Conservation (phyloP, 2,888 invertebrate species). For the Drosophila cognata region DNA sequence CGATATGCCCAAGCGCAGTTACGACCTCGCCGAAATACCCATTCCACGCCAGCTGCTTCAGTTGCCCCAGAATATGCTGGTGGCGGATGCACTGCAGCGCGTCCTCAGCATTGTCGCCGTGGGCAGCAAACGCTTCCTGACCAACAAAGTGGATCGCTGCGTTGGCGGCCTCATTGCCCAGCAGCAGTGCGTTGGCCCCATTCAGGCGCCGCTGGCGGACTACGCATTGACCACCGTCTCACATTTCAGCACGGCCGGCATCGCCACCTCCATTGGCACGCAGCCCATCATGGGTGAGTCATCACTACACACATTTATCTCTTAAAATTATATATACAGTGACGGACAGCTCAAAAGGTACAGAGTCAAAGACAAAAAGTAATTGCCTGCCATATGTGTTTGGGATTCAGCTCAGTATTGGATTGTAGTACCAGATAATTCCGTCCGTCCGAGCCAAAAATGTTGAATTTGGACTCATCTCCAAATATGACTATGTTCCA, state of each 20-base stretch:
- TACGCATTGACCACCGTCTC: constrained; percentile 96
- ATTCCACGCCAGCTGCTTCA: constrained; percentile 76
- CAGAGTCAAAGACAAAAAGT: too few relatives aligned
- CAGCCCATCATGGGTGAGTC: constrained; percentile 94
- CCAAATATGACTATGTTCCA: too few relatives aligned
- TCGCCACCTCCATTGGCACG: constrained; percentile 98
- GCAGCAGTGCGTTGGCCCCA: constrained; percentile 98
- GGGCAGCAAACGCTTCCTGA: constrained; percentile 97
- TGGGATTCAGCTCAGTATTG: too few relatives aligned
- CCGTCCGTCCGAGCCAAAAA: too few relatives aligned
- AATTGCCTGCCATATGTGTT: too few relatives aligned
- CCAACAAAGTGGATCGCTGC: constrained; percentile 97
- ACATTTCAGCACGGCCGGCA: constrained; percentile 92
- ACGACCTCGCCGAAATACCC: constrained; percentile 75
- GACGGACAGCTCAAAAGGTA: too few relatives aligned
- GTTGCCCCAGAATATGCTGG: constrained; percentile 84
- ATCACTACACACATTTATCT: neutral
- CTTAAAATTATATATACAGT: neutral
- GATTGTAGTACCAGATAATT: too few relatives aligned
- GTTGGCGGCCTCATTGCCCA: constrained; percentile 98
- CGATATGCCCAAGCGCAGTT: constrained; percentile 91
- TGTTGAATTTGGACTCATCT: too few relatives aligned
- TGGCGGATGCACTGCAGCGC: constrained; percentile 85
- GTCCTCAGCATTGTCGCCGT: constrained; percentile 96
- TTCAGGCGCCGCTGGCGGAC: constrained; percentile 98